Conservation (phyloP, 1,140 invertebrate species). For the Proctacanthus coquilletti region DNA sequence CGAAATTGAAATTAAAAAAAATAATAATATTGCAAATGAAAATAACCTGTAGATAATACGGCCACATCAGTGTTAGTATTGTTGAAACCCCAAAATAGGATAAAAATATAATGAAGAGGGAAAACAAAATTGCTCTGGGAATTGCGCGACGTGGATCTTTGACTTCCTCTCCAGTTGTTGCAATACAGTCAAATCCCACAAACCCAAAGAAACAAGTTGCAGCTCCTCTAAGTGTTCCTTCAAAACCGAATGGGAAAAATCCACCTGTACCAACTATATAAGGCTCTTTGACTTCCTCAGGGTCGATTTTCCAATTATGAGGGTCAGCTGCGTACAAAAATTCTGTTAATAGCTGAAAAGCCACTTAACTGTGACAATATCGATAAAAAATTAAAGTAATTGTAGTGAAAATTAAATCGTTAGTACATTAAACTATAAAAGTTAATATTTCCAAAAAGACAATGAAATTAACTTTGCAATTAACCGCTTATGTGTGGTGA, state of each 20-base stretch:
- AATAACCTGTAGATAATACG: conserved; percentile 54
- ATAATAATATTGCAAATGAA: conserved; percentile 1
- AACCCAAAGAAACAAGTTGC: conserved; percentile 93
- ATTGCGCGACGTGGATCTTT: conserved; percentile 74
- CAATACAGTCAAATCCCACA: conserved; percentile 85
- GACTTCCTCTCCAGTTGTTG: conserved; percentile 52
- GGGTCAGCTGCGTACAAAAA: conserved; percentile 18
- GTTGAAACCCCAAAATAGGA: conserved; percentile 74
- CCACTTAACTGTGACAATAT: too few relatives aligned
- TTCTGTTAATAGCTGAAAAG: too few relatives aligned
- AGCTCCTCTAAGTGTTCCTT: conserved; percentile 55
- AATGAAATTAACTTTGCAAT: too few relatives aligned
- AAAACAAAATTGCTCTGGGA: conserved; percentile 68
- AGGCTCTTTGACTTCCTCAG: conserved; percentile 11
- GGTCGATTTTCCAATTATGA: conserved; percentile 13
- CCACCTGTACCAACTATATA: conserved; percentile 35
- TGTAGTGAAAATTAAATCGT: too few relatives aligned
- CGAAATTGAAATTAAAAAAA: conserved; percentile 2
- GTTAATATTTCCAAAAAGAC: too few relatives aligned
- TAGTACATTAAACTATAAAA: too few relatives aligned
- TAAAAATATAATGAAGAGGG: conserved; percentile 62
- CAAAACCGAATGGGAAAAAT: conserved; percentile 50
- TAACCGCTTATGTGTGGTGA: too few relatives aligned
- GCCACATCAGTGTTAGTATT: conserved; percentile 68
- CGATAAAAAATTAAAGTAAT: too few relatives aligned